Evolutionary conservation across 2,888 invertebrate genomes (phyloP).

Genomic region (Crossocerus cetratus): DNA sequence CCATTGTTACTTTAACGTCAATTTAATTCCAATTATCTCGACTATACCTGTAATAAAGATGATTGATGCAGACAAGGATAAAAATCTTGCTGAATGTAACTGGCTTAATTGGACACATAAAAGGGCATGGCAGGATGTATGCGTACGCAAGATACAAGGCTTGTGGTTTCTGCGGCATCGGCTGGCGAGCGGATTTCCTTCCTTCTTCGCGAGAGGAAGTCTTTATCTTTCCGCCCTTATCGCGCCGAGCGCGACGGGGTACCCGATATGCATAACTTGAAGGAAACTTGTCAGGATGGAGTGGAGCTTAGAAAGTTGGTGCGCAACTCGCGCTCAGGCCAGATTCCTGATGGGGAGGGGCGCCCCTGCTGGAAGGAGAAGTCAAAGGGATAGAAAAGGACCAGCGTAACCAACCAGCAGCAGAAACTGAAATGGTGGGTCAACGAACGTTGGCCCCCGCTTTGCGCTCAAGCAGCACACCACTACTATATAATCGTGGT

Average conservation of each 20-base stretch:
- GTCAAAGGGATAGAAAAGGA: conserved; percentile 30
- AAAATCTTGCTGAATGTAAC: too few relatives aligned
- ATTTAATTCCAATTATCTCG: too few relatives aligned
- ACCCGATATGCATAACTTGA: conserved; percentile 53
- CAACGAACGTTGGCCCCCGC: conserved; percentile 47
- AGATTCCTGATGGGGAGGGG: conserved; percentile 31
- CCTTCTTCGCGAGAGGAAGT: conserved; percentile 18
- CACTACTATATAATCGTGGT: conserved; percentile 57
- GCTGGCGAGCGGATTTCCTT: conserved; percentile 14
- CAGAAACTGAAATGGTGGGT: conserved; percentile 52
- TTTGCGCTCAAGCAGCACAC: conserved; percentile 43
- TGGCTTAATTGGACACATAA: too few relatives aligned
- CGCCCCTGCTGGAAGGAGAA: conserved; percentile 29
- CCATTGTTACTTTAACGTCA: too few relatives aligned
- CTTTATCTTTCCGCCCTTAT: conserved; percentile 35
- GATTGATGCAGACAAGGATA: too few relatives aligned
- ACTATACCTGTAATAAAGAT: too few relatives aligned
- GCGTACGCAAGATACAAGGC: neutral
- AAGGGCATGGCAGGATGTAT: too few relatives aligned
- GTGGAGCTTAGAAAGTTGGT: conserved; percentile 68
- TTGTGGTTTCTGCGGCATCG: conserved; percentile 17
- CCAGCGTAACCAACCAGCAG: neutral
- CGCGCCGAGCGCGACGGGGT: neutral
- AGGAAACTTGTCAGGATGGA: conserved; percentile 58
- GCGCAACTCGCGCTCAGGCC: conserved; percentile 65